Evolutionary conservation across 2,113 vertebrate species (phyloP), one percentile per base, ranked within the genome.

Genomic region (Beaufortia kweichowensis): DNA sequence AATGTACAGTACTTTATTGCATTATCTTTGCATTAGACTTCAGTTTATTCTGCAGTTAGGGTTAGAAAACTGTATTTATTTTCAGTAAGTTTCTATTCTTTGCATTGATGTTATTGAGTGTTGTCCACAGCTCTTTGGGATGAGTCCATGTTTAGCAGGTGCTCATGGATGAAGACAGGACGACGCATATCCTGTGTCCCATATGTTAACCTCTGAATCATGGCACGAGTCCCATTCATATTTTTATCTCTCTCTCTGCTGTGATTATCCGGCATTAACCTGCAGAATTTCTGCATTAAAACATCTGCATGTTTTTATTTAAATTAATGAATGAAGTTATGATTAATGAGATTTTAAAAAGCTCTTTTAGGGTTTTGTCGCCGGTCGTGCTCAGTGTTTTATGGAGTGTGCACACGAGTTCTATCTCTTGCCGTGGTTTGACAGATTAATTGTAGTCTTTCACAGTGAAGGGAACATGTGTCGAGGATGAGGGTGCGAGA

Each of bases 391-490:
- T 35, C 43, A 21, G 75, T 68, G 64, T 23, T 61, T 9, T 26
- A 10, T 29, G 2, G 14, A 70, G 43, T 10, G 19, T 53, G 48
- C 12, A 21, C 67, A 69, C 29, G 74, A n/a, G 76, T 65, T 66
- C 67, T 35, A 67, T 39, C 79, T 43, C 82, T 63, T 84, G 87
- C 77, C 72, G 64, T 84, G 75, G 62, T 63, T 70, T 81, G 85
- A 90, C 81, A 87, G 82, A 88, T 91, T 91, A 92, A 88, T 93
- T 91, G 89, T 83, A 92, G 87, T 85, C 86, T 87, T 90, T 91
- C 81, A 75, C 81, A 68, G 41, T 63, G 64, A 86, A 88, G 29
- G 88, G 83, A 84, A 83, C 84, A 75, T 83, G 86, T 90, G 88
- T 90, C 85, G 87, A 89, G 84, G 84, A 87, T 91, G 82, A 85